Conservation (phyloP, 1,140 invertebrate genomes). For the Platorchestia sp. region DNA sequence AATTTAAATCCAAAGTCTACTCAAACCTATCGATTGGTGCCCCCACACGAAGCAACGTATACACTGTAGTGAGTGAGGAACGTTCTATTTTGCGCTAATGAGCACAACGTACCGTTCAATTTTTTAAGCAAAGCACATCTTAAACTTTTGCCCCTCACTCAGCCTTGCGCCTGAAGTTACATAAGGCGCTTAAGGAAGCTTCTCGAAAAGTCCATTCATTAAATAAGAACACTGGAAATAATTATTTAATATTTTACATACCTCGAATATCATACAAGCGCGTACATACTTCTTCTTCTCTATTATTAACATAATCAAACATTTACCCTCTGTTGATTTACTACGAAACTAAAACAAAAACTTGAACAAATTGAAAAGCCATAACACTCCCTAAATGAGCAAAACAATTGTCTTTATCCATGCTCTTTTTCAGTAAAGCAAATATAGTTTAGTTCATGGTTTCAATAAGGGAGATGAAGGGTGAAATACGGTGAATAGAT, state of each 20-base stretch:
- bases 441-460: too few species aligned
- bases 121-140: not conserved
- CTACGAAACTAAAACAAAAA: too few species aligned
- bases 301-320: too few species aligned
- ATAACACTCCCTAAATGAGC: too few species aligned
- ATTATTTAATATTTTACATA: not conserved
- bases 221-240: not conserved
- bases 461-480: too few species aligned
- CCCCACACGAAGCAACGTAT: not conserved
- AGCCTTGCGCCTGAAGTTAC: not conserved
- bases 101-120: not conserved
- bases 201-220: not conserved
- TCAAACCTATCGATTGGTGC: not conserved
- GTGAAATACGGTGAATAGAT: too few species aligned
- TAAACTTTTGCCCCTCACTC: not conserved
- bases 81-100: not conserved
- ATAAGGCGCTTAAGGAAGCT: not conserved
- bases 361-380: too few species aligned
- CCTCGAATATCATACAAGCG: too few species aligned
- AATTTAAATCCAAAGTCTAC: not conserved
- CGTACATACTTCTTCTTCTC: too few species aligned
- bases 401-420: too few species aligned
- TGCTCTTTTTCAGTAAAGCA: too few species aligned
- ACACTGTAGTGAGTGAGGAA: not conserved
- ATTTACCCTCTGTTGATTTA: too few species aligned